These are phyloP conservation scores for Isoperla grammatica DNA, from an alignment of 2,888 invertebrate species.

Conservation along the genomic window DNA sequence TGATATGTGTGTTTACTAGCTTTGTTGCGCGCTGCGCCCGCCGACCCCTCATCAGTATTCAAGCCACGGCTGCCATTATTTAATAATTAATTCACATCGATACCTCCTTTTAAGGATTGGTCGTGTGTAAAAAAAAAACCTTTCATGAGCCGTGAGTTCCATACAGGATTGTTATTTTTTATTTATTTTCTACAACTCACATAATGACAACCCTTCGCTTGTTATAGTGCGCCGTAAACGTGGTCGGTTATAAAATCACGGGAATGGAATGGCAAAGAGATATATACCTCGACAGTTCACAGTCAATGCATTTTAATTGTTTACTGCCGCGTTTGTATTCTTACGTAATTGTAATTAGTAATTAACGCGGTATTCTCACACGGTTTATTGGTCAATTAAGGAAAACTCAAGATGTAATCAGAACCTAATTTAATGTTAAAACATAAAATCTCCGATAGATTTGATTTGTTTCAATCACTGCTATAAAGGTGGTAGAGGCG, in stretches of 20 bases:
- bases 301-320: constrained; percentile 14
- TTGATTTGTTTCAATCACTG: too few species aligned
- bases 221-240: too few species aligned
- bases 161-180: not conserved
- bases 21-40: not conserved
- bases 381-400: constrained; percentile 2
- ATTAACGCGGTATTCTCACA: constrained; percentile 8
- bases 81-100: constrained; percentile 24
- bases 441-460: too few species aligned
- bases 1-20: constrained; percentile 16
- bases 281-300: too few species aligned
- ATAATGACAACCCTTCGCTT: too few species aligned
- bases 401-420: too few species aligned
- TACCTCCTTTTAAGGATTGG: constrained; percentile 3
- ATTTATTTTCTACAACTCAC: not conserved
- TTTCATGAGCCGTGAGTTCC: not conserved
- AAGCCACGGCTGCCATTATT: constrained; percentile 18
- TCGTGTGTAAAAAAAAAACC: constrained; percentile 7
- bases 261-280: too few species aligned
- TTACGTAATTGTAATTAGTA: constrained; percentile 11
- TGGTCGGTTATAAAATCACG: too few species aligned
- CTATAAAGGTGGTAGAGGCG: too few species aligned
- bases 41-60: constrained; percentile 17
- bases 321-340: constrained; percentile 5
- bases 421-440: too few species aligned